These are phyloP conservation scores for Octonoba sinensis DNA, from an alignment of 2,888 invertebrate species.

Conservation along the genomic window DNA sequence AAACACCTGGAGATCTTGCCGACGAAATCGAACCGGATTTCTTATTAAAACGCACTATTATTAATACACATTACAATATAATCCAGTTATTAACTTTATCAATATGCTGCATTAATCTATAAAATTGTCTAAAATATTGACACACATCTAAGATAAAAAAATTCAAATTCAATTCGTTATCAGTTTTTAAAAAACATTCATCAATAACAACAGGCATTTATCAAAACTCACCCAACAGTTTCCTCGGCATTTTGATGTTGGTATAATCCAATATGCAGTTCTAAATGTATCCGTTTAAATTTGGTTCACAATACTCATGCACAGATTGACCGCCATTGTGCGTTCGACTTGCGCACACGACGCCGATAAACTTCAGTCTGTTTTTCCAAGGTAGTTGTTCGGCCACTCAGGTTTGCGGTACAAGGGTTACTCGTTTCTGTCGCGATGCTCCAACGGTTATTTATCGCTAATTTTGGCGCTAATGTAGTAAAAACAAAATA, in stretches of 20 bases:
- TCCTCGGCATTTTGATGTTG: conserved; percentile 37
- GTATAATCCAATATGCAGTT: conserved; percentile 32
- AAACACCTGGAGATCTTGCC: conserved; percentile 55
- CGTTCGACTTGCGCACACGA: conserved; percentile 24
- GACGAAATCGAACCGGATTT: neutral
- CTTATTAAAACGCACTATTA: no score
- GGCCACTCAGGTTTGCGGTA: conserved; percentile 62
- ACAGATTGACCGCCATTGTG: conserved; percentile 45
- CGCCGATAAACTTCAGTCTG: conserved; percentile 51
- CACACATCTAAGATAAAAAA: no score
- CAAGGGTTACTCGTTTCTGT: conserved; percentile 29
- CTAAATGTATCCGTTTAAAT: conserved; percentile 48
- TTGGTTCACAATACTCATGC: conserved; percentile 37
- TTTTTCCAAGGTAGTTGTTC: conserved; percentile 61
- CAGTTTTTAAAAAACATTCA: no score
- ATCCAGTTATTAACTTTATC: no score
- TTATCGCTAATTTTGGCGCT: conserved; percentile 10
- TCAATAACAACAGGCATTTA: neutral
- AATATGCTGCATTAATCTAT: no score
- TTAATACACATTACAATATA: no score
- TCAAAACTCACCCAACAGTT: conserved; percentile 41
- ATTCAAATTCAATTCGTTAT: no score
- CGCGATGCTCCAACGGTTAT: neutral
- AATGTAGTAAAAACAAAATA: neutral
- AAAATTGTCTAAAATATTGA: no score